Evolutionary conservation across 2,113 vertebrate species (phyloP).

Genomic region (Daboia siamensis): DNA sequence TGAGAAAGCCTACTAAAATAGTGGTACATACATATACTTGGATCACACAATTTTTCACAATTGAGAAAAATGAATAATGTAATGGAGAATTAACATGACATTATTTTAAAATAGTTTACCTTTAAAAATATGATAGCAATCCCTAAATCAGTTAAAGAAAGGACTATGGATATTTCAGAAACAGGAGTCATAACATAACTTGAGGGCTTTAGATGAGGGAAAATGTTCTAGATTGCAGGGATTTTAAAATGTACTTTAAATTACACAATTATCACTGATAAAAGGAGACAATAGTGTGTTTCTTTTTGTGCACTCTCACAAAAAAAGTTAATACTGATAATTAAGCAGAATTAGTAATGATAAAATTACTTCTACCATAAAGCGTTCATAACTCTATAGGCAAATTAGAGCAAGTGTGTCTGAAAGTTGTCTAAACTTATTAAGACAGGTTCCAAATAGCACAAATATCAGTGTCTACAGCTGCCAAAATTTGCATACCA

Average conservation of each 20-base stretch:
- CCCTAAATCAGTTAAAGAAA: too few species aligned
- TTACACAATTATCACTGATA: not conserved
- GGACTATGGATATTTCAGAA: not conserved
- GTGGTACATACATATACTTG: too few species aligned
- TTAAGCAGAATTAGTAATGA: not conserved
- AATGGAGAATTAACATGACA: too few species aligned
- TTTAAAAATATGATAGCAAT: too few species aligned
- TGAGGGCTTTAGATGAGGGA: not conserved
- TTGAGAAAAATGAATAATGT: too few species aligned
- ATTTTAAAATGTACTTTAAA: not conserved
- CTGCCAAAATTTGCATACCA: not conserved
- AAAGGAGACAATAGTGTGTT: not conserved
- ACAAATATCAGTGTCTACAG: not conserved
- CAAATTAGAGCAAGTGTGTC: not conserved
- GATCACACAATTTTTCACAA: too few species aligned
- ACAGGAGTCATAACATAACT: not conserved
- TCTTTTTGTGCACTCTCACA: not conserved
- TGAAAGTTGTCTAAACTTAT: not conserved
- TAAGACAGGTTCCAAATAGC: not conserved
- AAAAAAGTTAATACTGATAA: not conserved
- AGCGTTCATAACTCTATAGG: not conserved
- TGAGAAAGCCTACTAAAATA: too few species aligned
- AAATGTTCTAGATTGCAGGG: too few species aligned
- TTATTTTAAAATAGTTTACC: too few species aligned
- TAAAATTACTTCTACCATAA: not conserved